Base-by-base conservation (phyloP, 2,888 invertebrate genomes). In the Crossocerus cetratus region DNA sequence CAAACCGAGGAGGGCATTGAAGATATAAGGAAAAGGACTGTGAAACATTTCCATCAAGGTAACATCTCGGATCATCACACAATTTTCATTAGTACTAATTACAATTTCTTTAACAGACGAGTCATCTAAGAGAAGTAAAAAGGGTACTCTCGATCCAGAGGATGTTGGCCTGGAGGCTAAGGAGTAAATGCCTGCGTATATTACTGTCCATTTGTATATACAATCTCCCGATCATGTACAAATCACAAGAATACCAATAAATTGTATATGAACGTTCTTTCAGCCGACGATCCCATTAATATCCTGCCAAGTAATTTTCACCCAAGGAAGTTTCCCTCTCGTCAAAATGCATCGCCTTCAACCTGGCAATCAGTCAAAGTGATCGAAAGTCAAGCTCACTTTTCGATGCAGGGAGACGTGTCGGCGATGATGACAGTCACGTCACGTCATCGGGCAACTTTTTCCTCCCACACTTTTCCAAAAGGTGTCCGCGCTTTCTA, bases 21-120 rank as follows among this genome's bases (percentile, higher is more conserved):
- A 14, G 93, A 95, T 76, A 91, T 99, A 70, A 93, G 98, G 74
- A 96, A 96, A 91, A 93, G 97, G 84, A 97, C 98, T 0, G 97
- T 97, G 0, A 93, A 94, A 87, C 92, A 93, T 85, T 94, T 93
- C 78, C 90, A 91, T 67, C 83, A 89, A 81, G 88, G 91, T 85
- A 90, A 58, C 0, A 21, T 65, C 67, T 71, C 43, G 3, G 11
- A 14, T n/a, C 54, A 5, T 2, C 11, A n/a, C 44, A 11, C 43
- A 61, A 64, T 69, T 68, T 73, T 44, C 61, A 21, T 49, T 59
- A 21, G 11, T 14, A 8, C 5, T 22, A 60, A 45, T 3, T 11
- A n/a, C 18, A 43, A 43, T 32, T 16, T 11, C 8, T 21, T 58
- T 83, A 79, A 18, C 72, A 88, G 89, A 87, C 8, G 57, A 59